phyloP scores from a whole-genome alignment of 2,888 invertebrate species.

The Linyphia triangularis region DNA sequence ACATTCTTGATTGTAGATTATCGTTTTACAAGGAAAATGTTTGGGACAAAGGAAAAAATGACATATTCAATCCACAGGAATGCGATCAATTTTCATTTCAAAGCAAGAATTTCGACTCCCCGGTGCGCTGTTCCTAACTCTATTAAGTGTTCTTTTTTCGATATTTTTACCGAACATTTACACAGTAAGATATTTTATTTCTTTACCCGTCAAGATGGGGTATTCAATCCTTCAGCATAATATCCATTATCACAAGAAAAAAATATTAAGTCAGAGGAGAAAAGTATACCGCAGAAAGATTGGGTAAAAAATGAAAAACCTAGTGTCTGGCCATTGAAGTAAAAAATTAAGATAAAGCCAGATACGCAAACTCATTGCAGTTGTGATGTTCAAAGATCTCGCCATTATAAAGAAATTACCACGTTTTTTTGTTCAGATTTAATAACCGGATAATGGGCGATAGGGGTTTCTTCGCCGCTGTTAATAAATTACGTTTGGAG shows the following conservation, averaged over 20 bases:
- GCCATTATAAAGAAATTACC: slow-evolving; percentile 64
- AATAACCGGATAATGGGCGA: slow-evolving; percentile 63
- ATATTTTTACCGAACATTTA: slow-evolving; percentile 14
- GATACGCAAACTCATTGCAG: slow-evolving; percentile 14
- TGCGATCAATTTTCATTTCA: slow-evolving; percentile 67
- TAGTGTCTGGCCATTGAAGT: not conserved
- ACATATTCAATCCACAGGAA: slow-evolving; percentile 49
- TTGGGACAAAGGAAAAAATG: slow-evolving; percentile 26
- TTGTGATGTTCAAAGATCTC: slow-evolving; percentile 30
- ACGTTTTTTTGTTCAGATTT: slow-evolving; percentile 43
- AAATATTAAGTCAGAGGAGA: slow-evolving; percentile 4
- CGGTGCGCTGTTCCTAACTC: slow-evolving; percentile 34
- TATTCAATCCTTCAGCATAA: slow-evolving; percentile 6
- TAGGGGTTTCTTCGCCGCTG: slow-evolving; percentile 36
- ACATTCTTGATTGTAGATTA: not conserved
- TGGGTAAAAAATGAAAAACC: slow-evolving; percentile 35
- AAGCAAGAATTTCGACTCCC: slow-evolving; percentile 50
- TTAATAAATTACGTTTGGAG: slow-evolving; percentile 60
- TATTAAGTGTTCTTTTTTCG: slow-evolving; percentile 39
- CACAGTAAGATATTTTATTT: slow-evolving; percentile 46
- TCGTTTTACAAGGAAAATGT: slow-evolving; percentile 21
- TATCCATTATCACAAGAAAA: slow-evolving; percentile 55
- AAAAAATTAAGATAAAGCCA: slow-evolving; percentile 3
- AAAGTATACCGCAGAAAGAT: slow-evolving; percentile 6
- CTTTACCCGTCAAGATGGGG: not conserved